Conservation (phyloP, 2,113 vertebrate species). For the Mirza zaza region DNA sequence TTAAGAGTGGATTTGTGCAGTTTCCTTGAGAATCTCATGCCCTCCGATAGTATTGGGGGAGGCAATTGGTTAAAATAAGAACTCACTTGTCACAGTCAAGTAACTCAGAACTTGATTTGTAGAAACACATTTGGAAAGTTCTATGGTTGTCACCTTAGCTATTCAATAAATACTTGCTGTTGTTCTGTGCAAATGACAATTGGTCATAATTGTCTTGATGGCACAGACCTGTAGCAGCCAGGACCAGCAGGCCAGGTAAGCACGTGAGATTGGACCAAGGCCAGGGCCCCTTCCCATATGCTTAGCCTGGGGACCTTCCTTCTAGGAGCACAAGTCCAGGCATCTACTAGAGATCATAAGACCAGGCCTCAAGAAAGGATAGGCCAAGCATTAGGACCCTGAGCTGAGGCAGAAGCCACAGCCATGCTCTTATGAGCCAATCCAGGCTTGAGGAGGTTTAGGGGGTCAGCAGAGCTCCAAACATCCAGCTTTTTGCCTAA, state of each 20-base stretch:
- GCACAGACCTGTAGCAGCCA: not conserved
- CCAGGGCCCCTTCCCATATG: not conserved
- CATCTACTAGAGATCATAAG: not conserved
- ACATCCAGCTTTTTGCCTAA: not conserved
- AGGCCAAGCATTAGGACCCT: not conserved
- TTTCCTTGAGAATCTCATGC: slow-evolving; percentile 3
- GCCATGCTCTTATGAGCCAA: not conserved
- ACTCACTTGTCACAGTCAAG: not conserved
- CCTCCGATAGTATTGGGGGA: not conserved
- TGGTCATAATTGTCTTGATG: not conserved
- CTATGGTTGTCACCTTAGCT: slow-evolving; percentile 14
- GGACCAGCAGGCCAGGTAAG: not conserved
- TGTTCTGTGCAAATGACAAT: not conserved
- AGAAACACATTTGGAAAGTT: slow-evolving; percentile 16
- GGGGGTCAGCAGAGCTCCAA: not conserved
- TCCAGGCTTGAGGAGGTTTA: not conserved
- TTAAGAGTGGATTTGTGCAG: not conserved
- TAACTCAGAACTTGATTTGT: not conserved
- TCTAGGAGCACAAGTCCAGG: not conserved
- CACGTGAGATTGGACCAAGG: not conserved
- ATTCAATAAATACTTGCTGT: slow-evolving; percentile 67
- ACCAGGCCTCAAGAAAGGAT: not conserved
- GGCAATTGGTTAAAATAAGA: not conserved
- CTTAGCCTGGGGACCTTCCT: not conserved
- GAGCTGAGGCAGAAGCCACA: not conserved